A percentile compares a stretch with the other conserved stretches of the same genome.
Conservation (phyloP, 2,113 vertebrate species). For the Procavia capensis region DNA sequence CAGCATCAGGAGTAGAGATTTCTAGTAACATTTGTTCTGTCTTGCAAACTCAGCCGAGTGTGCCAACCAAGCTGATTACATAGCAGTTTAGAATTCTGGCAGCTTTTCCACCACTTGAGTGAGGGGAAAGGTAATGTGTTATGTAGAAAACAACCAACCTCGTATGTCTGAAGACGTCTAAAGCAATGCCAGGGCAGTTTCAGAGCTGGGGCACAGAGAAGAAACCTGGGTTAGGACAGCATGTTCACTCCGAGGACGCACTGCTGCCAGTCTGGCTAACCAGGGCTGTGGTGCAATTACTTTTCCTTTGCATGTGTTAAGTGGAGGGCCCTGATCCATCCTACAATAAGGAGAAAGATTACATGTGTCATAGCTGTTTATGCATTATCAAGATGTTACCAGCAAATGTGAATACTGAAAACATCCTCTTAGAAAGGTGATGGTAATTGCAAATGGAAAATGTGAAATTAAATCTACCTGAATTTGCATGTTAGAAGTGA, state of each 20-base stretch:
- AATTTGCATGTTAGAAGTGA: constrained; percentile 35
- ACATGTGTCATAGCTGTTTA: neutral
- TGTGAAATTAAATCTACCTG: constrained; percentile 42
- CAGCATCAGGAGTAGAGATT: neutral
- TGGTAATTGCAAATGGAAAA: constrained; percentile 24
- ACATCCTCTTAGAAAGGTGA: neutral
- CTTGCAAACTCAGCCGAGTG: neutral
- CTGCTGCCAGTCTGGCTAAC: neutral
- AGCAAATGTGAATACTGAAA: constrained; percentile 53
- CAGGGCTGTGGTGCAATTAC: neutral
- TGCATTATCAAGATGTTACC: constrained; percentile 45
- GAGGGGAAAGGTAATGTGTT: constrained; percentile 44
- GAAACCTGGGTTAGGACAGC: neutral
- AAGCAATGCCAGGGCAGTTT: neutral
- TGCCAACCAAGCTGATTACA: constrained; percentile 33
- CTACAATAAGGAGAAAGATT: constrained; percentile 34
- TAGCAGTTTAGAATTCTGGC: constrained; percentile 8
- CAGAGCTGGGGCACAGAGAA: neutral
- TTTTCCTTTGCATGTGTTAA: constrained; percentile 48
- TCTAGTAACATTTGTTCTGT: neutral
- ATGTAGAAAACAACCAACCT: neutral
- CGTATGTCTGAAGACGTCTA: neutral
- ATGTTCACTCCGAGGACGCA: neutral
- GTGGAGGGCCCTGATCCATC: neutral
- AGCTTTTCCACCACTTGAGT: constrained; percentile 28